phyloP scores from a whole-genome alignment of 2,113 vertebrate genomes.

The Bombycilla garrulus region DNA sequence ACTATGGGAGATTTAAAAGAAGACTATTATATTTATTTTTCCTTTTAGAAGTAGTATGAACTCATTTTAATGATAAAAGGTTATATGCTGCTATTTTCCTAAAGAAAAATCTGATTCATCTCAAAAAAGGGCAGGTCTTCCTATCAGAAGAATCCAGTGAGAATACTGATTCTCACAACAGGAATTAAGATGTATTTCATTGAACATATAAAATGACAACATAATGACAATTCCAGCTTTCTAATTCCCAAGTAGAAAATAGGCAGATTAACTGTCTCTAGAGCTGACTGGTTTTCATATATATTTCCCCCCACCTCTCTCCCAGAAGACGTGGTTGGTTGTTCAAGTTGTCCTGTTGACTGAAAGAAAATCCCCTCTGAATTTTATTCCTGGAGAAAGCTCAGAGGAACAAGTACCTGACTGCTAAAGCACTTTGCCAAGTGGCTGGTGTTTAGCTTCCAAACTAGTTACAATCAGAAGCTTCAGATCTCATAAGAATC shows the following conservation, averaged over 20 bases:
- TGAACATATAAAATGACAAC: constrained; percentile 12
- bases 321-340: background rate
- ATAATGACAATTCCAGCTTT: constrained; percentile 41
- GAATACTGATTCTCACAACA: background rate
- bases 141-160: background rate
- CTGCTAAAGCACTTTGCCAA: background rate
- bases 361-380: background rate
- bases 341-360: background rate
- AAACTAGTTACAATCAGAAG: background rate
- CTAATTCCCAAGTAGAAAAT: background rate
- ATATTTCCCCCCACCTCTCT: background rate
- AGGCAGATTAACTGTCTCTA: background rate
- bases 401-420: background rate
- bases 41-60: background rate
- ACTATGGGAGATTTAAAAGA: background rate
- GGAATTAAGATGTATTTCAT: constrained; percentile 26
- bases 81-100: background rate
- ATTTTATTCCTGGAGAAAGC: constrained; percentile 3
- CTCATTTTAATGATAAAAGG: background rate
- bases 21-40: background rate
- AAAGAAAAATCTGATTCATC: background rate
- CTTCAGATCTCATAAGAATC: background rate
- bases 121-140: background rate
- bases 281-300: background rate
- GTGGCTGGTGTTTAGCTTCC: background rate